Base-by-base conservation (phyloP, 2,113 vertebrate species). In the Pithys albifrons region DNA sequence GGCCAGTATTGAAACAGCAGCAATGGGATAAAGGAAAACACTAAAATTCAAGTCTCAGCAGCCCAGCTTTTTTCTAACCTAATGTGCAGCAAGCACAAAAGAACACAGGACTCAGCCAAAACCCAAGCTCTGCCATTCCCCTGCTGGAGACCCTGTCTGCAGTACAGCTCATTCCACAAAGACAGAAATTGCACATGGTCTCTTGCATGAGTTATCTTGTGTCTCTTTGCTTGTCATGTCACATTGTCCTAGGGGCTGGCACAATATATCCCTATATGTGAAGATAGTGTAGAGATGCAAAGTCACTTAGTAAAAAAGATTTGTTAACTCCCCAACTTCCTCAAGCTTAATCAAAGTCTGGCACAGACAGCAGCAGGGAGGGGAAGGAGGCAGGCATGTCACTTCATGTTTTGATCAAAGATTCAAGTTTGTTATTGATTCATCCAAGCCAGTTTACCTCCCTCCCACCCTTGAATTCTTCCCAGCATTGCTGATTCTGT, bases 361-460 rank as follows among this genome's bases (percentile, higher is more conserved):
- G 43, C 75, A 71, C 43, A 91, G 90, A 91, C 33, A 90, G 76
- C 55, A 78, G 61, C 45, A 92, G n/a, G 41, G 49, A 86, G 41
- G 12, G 19, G 48, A 81, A 75, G 28, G 45, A 93, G 82, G 52
- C 43, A 94, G 22, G 52, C 62, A 49, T 75, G 89, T 88, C 94
- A 85, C 29, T 96, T 93, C 85, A 52, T 23, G 48, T 93, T 91
- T 93, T 94, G 31, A 89, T 95, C 87, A 89, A 89, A 91, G 54
- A 89, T 85, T 65, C 58, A 69, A 77, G 65, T 89, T 81, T 85
- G 31, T 61, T 97, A 81, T 85, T 92, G 83, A 94, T 93, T 94
- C 80, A 78, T 81, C 70, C 57, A 94, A 91, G 76, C 69, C 72
- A 31, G 58, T 84, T 92, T 90, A 87, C 57, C 19, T 81, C 81